A percentile compares a stretch with the other conserved stretches of the same genome.
phyloP scores from a whole-genome alignment of 2,797 vertebrate genomes.

The Odontamblyopus rebecca region DNA sequence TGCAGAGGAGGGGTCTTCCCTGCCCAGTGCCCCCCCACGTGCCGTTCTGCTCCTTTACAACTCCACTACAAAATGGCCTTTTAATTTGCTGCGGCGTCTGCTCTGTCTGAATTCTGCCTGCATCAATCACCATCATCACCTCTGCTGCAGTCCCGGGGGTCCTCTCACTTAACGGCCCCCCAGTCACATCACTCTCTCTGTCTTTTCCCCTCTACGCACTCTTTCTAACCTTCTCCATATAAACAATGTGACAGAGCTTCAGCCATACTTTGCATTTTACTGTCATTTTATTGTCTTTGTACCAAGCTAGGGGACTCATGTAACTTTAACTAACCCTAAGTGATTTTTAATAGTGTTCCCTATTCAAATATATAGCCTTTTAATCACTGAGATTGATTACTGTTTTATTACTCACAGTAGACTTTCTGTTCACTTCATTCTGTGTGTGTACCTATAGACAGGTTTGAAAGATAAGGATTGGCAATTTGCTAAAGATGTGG shows the following conservation, averaged over 20 bases:
- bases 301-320: conserved; percentile 2
- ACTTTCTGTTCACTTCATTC: conserved; percentile 11
- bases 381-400: conserved; percentile 24
- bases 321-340: not conserved
- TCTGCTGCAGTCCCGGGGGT: conserved; percentile 76
- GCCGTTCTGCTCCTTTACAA: conserved; percentile 83
- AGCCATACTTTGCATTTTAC: conserved; percentile 13
- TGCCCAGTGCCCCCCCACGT: conserved; percentile 56
- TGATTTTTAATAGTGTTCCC: conserved; percentile 10
- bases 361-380: conserved; percentile 6
- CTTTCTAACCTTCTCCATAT: conserved; percentile 16
- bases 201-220: conserved; percentile 31
- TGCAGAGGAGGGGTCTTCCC: conserved; percentile 40
- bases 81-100: conserved; percentile 91
- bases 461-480: conserved; percentile 75
- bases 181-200: conserved; percentile 55
- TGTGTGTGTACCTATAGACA: conserved; percentile 26
- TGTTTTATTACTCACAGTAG: conserved; percentile 39
- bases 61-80: conserved; percentile 94
- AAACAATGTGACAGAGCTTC: conserved; percentile 26
- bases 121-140: conserved; percentile 90
- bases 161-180: conserved; percentile 77
- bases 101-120: conserved; percentile 83
- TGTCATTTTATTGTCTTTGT: conserved; percentile 1
- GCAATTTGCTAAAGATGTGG: conserved; percentile 50